A percentile compares a stretch with the other conserved stretches of the same genome.
Conservation (phyloP, 2,113 vertebrate genomes). For the Chamaetylas fuelleborni region DNA sequence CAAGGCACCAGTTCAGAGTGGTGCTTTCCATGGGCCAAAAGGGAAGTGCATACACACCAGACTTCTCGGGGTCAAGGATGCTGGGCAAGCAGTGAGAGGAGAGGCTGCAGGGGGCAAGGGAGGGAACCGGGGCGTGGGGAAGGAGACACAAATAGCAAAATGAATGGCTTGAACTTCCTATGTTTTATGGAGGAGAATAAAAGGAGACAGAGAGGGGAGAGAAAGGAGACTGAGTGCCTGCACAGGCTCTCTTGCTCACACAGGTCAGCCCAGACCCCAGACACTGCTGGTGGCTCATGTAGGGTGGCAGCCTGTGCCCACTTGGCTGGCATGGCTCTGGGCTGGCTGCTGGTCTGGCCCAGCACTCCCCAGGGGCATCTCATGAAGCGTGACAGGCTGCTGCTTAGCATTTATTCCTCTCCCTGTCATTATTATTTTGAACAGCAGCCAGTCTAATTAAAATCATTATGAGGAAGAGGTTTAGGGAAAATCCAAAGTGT, state of each 20-base stretch:
- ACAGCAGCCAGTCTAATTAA: slow-evolving; percentile 20
- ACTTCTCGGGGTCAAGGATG: slow-evolving; percentile 77
- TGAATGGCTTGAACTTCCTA: slow-evolving; percentile 68
- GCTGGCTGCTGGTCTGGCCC: background rate
- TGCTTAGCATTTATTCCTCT: background rate
- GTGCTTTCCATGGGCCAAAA: slow-evolving; percentile 70
- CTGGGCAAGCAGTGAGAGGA: slow-evolving; percentile 18
- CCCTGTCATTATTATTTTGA: background rate
- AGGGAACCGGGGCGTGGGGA: slow-evolving; percentile 47
- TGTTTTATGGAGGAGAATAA: slow-evolving; percentile 19
- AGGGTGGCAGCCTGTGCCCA: background rate
- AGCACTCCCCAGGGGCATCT: background rate
- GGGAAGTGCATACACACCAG: slow-evolving; percentile 75
- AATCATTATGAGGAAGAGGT: background rate
- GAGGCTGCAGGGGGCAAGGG: slow-evolving; percentile 52
- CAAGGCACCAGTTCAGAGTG: slow-evolving; percentile 65
- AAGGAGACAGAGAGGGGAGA: slow-evolving; percentile 15
- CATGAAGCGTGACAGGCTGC: background rate
- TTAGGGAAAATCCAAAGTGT: slow-evolving; percentile 9
- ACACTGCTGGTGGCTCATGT: fast-evolving
- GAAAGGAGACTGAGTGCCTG: background rate
- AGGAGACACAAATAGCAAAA: slow-evolving; percentile 68
- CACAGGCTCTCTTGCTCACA: background rate
- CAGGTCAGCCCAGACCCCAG: background rate
- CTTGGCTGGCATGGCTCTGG: background rate